These are phyloP conservation scores for Enoplosus armatus DNA, from an alignment of 2,797 vertebrate genomes.

Conservation along the genomic window DNA sequence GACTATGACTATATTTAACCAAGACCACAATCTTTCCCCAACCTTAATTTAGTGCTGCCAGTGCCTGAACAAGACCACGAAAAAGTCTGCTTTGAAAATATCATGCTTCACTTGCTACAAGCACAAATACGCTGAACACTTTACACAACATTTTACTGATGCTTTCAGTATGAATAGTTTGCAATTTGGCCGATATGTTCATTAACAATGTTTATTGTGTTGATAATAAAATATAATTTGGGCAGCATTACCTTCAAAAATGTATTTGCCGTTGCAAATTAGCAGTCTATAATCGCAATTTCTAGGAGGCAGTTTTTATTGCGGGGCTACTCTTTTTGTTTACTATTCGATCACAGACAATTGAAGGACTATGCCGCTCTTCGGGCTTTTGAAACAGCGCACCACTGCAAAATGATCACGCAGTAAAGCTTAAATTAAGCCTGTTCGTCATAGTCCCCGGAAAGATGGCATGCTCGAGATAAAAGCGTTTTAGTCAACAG, in stretches of 20 bases:
- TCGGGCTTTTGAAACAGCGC: conserved; percentile 6
- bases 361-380: neutral
- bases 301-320: neutral
- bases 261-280: neutral
- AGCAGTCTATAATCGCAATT: neutral
- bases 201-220: neutral
- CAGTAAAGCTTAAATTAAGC: conserved; percentile 20
- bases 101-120: neutral
- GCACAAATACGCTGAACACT: neutral
- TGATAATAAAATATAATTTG: neutral
- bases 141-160: neutral
- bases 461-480: conserved; percentile 1
- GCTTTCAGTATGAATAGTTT: neutral
- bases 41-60: neutral
- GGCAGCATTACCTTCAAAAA: neutral
- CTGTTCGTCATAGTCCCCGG: conserved; percentile 1
- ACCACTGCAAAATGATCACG: neutral
- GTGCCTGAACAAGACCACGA: neutral
- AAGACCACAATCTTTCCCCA: neutral
- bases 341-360: neutral
- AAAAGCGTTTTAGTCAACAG: neutral
- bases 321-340: neutral
- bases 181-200: neutral
- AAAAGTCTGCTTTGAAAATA: neutral
- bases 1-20: neutral